phyloP scores from a whole-genome alignment of 2,888 invertebrate genomes.

The Achlya flavicornis region DNA sequence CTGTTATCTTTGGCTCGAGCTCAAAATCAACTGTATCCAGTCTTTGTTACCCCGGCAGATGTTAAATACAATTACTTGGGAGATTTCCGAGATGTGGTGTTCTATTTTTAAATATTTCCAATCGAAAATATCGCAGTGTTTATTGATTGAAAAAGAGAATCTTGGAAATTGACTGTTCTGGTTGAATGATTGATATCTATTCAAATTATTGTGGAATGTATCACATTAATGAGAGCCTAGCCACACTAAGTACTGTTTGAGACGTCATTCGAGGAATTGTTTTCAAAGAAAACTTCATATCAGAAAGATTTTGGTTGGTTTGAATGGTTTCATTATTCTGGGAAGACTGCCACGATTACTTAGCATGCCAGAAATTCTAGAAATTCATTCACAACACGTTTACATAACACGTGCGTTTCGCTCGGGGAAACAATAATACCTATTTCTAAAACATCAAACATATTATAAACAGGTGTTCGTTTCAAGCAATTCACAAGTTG shows the following conservation, averaged over 20 bases:
- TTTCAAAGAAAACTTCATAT: too few relatives aligned
- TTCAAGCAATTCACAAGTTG: too few relatives aligned
- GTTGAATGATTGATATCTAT: background rate
- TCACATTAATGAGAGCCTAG: background rate
- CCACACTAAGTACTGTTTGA: background rate
- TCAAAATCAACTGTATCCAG: conserved; percentile 38
- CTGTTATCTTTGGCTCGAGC: conserved; percentile 57
- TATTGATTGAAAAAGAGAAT: background rate
- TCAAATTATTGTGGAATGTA: background rate
- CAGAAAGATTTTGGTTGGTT: too few relatives aligned
- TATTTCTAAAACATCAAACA: too few relatives aligned
- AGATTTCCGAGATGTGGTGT: background rate
- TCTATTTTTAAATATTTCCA: conserved; percentile 13
- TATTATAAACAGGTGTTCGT: too few relatives aligned
- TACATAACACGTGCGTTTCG: too few relatives aligned
- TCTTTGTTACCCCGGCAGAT: conserved; percentile 16
- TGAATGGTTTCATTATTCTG: too few relatives aligned
- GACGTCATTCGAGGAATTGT: too few relatives aligned
- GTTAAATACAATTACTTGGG: conserved; percentile 16
- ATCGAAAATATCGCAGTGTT: background rate
- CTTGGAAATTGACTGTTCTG: background rate
- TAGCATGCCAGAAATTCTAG: too few relatives aligned
- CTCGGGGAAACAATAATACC: too few relatives aligned
- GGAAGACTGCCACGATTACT: too few relatives aligned
- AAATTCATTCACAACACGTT: too few relatives aligned